Conservation (phyloP, 2,888 invertebrate species). For the Mactromeris polynyma region DNA sequence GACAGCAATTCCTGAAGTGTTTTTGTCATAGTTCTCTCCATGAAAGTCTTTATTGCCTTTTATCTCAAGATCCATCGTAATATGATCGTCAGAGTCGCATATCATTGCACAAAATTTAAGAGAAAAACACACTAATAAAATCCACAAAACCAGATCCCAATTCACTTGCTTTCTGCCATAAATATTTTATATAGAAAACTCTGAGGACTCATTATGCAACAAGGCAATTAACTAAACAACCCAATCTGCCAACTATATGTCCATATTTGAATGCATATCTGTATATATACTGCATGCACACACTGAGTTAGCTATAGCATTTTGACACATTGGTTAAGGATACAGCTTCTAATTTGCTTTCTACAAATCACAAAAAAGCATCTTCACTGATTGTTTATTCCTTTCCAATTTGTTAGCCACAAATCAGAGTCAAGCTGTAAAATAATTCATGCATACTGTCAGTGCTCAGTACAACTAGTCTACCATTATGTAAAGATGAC, state of each 20-base stretch:
- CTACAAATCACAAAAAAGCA: background rate
- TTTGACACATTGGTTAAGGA: background rate
- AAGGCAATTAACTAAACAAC: background rate
- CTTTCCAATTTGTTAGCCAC: background rate
- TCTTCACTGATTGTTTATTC: background rate
- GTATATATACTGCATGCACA: background rate
- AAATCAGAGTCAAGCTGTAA: background rate
- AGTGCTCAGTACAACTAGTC: background rate
- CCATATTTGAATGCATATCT: conserved; percentile 3
- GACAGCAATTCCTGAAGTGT: conserved; percentile 2
- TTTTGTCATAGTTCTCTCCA: background rate
- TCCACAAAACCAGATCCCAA: background rate
- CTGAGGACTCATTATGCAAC: background rate
- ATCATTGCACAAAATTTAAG: background rate
- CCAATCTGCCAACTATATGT: conserved; percentile 20
- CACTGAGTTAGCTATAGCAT: background rate
- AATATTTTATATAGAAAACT: background rate
- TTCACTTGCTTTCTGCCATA: background rate
- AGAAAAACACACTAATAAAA: conserved; percentile 7
- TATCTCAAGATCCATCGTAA: background rate
- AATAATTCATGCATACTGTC: background rate
- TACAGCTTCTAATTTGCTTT: background rate
- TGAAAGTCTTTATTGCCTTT: background rate
- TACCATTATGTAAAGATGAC: background rate
- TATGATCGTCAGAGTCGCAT: background rate